Evolutionary conservation across 2,113 vertebrate species (phyloP).

Genomic region (Alces alces): DNA sequence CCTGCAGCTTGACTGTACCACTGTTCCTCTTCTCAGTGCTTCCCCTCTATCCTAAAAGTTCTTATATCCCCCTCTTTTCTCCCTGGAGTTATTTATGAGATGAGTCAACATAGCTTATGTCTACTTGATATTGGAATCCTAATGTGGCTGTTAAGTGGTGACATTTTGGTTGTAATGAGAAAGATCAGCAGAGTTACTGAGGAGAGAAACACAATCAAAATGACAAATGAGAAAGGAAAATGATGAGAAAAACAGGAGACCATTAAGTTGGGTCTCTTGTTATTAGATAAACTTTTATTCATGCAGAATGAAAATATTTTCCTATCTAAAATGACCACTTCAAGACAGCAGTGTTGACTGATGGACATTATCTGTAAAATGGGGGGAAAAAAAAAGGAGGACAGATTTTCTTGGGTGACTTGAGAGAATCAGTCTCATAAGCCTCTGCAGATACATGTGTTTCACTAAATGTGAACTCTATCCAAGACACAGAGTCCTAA

Average conservation of each 20-base stretch:
- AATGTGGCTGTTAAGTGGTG: not conserved
- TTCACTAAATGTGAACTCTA: not conserved
- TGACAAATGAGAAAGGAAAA: not conserved
- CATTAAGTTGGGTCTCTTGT: not conserved
- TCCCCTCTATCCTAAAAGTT: not conserved
- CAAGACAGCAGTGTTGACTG: not conserved
- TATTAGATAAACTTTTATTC: not conserved
- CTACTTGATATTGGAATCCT: not conserved
- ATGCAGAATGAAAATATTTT: not conserved
- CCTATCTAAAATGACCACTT: not conserved
- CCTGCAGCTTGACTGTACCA: not conserved
- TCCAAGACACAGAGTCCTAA: not conserved
- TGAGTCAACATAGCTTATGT: not conserved
- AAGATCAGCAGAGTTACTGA: not conserved
- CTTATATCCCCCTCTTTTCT: not conserved
- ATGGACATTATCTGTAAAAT: not conserved
- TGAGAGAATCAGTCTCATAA: not conserved
- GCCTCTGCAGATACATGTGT: not conserved
- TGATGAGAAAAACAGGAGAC: not conserved
- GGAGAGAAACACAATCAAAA: not conserved
- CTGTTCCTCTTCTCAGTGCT: not conserved
- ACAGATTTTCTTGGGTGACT: not conserved
- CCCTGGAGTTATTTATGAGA: not conserved
- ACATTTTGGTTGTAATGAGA: not conserved
- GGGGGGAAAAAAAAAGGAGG: not conserved